Base-by-base conservation (phyloP, 2,113 vertebrate genomes). In the Oreochromis tanganicae region DNA sequence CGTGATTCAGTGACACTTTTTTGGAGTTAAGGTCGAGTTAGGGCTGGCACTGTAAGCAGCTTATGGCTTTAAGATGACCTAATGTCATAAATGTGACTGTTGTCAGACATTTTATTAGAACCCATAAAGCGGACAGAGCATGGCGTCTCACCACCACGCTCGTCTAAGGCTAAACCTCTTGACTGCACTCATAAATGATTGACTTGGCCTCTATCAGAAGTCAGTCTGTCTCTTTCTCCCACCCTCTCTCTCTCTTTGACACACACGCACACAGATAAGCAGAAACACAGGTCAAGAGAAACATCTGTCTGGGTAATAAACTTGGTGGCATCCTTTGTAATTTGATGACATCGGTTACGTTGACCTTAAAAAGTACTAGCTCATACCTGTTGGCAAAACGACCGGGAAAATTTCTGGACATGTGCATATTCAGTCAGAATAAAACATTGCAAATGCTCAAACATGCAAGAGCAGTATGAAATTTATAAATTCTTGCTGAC, bases 141-240 rank as follows among this genome's bases (percentile, higher is more conserved):
- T 91, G 91, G 91, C 82, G 89, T 91, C 90, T 94, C 85, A 85
- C 63, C 85, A 85, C 63, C 94, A 90, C 57, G 24, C 82, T 92
- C 85, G 85, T 90, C 83, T 73, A 80, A 75, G 90, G 68, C 79
- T 86, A 92, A 87, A 88, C 87, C 88, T 90, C 89, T 88, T 84
- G 90, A 90, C 92, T 89, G 83, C 68, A 73, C 83, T 63, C 80
- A 89, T 96, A 91, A 97, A 97, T 97, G 93, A 97, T 96, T 96
- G 93, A 96, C 93, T 94, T 82, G 83, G 89, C 85, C 85, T 93
- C 92, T 92, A 95, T 94, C 93, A 89, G 38, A 83, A 86, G 83
- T 83, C 87, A 85, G 83, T 86, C 86, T 85, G 86, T 63, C 86
- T 63, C 85, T 83, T 68, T 46, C 55, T 80, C 84, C 34, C 87